Base-by-base conservation (phyloP, 2,888 invertebrate species). In the Trimorus sp. region DNA sequence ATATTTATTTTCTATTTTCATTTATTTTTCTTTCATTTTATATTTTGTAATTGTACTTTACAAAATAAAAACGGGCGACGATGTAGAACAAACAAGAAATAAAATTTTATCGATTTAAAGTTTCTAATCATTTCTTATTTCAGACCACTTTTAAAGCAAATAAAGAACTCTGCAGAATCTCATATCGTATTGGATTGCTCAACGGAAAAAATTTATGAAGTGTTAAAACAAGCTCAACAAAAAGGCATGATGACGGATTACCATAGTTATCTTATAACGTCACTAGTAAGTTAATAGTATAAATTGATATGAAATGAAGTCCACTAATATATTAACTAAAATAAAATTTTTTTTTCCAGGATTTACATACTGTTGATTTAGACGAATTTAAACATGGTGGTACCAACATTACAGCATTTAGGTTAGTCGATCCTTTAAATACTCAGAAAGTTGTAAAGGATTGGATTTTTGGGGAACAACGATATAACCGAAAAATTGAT, bases 231-330 rank as follows among this genome's bases (percentile, higher is more conserved):
- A 92, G 98, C 98, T 9, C 97, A 98, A 92, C 98, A 98, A 93
- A 97, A 98, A 85, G 98, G 98, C 83, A 97, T 98, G 97, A 98
- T 98, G 96, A 98, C 97, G 84, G 97, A 97, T 90, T 97, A 98
- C 90, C 98, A 98, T 92, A 97, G 97, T 92, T 98, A 97, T 91
- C 94, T 98, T 87, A 96, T 98, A 85, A 98, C 98, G 0, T 97
- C 98, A 3, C 92, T 98, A 93, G 97, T 97, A 93, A 94, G 94
- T 70, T 54, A 48, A 7, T 16, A 49, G 4, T 7, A 7, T 40
- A 40, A 5, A 26, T 11, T 40, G 11, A 40, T n/a, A 40, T 40
- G 40, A 40, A 26, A 4, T 4, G 40, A 40, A 40, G 8, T 40
- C 4, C 40, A 40, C 4, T 26, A 40, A 5, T 40, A 40, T 1